Percentiles rank a stretch among this genome's conserved stretches.
Evolutionary conservation across 2,797 vertebrate genomes (phyloP).

Genomic region (Lacerta agilis): DNA sequence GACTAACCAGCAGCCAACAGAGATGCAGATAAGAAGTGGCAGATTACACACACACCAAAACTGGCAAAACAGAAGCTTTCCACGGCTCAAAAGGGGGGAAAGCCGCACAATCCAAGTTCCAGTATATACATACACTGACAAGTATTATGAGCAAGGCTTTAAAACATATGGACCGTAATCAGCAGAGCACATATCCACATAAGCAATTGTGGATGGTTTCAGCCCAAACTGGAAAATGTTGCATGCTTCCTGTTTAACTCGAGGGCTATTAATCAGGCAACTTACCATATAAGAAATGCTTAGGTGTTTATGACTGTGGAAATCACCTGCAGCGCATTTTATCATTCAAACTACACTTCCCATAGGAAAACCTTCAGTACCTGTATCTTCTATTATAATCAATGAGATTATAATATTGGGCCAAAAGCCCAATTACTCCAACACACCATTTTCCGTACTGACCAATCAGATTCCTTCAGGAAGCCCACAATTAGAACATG

Average conservation of each 20-base stretch:
- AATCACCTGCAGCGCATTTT: conserved; percentile 42
- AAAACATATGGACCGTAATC: conserved; percentile 16
- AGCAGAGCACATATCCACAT: not conserved
- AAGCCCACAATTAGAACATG: not conserved
- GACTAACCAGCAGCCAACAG: conserved; percentile 36
- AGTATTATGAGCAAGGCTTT: conserved; percentile 30
- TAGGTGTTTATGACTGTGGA: conserved; percentile 28
- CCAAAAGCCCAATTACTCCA: not conserved
- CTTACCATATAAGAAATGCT: conserved; percentile 29
- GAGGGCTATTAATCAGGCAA: conserved; percentile 47
- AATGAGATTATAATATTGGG: not conserved
- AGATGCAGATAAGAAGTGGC: conserved; percentile 43
- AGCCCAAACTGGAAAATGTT: conserved; percentile 46
- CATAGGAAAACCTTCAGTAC: conserved; percentile 34
- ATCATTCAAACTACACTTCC: conserved; percentile 44
- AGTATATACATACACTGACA: conserved; percentile 43
- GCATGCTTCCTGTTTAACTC: conserved; percentile 42
- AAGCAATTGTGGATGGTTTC: conserved; percentile 11
- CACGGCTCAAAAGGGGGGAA: conserved; percentile 36
- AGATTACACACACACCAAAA: conserved; percentile 29
- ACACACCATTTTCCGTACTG: not conserved
- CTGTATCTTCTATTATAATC: conserved; percentile 2
- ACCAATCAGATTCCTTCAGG: not conserved
- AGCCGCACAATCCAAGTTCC: conserved; percentile 49
- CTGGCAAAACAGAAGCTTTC: conserved; percentile 41